These are phyloP conservation scores for Cervus canadensis DNA, from an alignment of 2,113 vertebrate species.

Conservation along the genomic window DNA sequence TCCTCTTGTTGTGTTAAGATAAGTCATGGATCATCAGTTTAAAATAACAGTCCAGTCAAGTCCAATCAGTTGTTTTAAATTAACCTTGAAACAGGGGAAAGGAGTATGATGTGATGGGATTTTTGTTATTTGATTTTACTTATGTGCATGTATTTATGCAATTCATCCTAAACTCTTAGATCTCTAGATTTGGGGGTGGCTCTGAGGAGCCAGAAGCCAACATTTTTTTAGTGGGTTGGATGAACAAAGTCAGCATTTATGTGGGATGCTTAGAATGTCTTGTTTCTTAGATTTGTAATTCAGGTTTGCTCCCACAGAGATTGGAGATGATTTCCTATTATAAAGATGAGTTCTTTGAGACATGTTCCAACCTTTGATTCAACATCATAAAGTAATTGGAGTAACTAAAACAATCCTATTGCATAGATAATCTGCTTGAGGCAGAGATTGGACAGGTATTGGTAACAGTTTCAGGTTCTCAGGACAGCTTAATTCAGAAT, in stretches of 20 bases:
- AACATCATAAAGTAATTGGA: not conserved
- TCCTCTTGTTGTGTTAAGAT: not conserved
- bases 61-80: slow-evolving; percentile 33
- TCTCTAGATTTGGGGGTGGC: not conserved
- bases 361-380: not conserved
- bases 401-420: not conserved
- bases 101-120: not conserved
- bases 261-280: not conserved
- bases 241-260: not conserved
- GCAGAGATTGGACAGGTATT: not conserved
- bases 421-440: not conserved
- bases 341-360: not conserved
- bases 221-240: not conserved
- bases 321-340: not conserved
- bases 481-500: not conserved
- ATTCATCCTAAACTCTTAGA: slow-evolving; percentile 3
- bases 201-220: slow-evolving; percentile 17
- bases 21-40: not conserved
- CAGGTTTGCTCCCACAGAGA: not conserved
- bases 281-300: not conserved
- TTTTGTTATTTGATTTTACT: slow-evolving; percentile 36
- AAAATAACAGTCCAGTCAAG: not conserved
- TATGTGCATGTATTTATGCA: not conserved
- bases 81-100: slow-evolving; percentile 18
- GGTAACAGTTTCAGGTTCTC: not conserved